Percentiles rank a stretch among this genome's conserved stretches.
These are phyloP conservation scores for Naso thynnoides DNA, from an alignment of 2,797 vertebrate species.

Conservation along the genomic window DNA sequence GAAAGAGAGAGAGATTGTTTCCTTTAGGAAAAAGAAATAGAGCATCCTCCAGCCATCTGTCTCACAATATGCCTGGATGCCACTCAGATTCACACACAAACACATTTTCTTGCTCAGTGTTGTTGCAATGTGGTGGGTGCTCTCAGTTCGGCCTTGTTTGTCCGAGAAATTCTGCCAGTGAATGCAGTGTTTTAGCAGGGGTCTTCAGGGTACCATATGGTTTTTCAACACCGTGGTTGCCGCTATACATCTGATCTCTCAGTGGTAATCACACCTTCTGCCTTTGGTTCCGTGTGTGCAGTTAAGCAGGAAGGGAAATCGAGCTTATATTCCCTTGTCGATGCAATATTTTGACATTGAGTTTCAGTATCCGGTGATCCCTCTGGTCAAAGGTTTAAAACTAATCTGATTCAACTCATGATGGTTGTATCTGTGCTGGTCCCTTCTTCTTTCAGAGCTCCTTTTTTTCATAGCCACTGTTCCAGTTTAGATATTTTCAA, in stretches of 20 bases:
- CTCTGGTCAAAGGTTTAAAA: conserved; percentile 34
- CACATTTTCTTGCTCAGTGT: conserved; percentile 27
- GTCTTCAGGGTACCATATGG: conserved; percentile 47
- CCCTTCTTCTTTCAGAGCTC: conserved; percentile 10
- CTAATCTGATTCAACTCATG: conserved; percentile 35
- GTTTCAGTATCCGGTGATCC: conserved; percentile 23
- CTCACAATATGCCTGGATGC: conserved; percentile 59
- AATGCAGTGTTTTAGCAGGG: conserved; percentile 9
- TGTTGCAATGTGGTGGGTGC: conserved; percentile 10
- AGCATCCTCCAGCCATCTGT: conserved; percentile 70
- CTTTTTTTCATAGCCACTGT: too few species aligned
- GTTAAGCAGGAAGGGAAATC: conserved; percentile 7
- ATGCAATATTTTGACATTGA: conserved; percentile 5
- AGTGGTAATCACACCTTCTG: conserved; percentile 28
- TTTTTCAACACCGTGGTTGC: conserved; percentile 40
- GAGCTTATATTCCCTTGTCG: background rate
- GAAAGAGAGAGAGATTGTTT: conserved; percentile 23
- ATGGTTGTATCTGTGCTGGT: background rate
- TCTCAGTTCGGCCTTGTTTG: conserved; percentile 34
- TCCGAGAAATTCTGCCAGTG: conserved; percentile 22
- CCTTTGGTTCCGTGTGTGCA: conserved; percentile 35
- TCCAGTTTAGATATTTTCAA: background rate
- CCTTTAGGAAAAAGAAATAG: conserved; percentile 35
- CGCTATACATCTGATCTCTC: conserved; percentile 40
- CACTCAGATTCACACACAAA: conserved; percentile 33